Evolutionary conservation across 2,888 invertebrate genomes (phyloP).

Genomic region (Lamellibrachia satsuma): DNA sequence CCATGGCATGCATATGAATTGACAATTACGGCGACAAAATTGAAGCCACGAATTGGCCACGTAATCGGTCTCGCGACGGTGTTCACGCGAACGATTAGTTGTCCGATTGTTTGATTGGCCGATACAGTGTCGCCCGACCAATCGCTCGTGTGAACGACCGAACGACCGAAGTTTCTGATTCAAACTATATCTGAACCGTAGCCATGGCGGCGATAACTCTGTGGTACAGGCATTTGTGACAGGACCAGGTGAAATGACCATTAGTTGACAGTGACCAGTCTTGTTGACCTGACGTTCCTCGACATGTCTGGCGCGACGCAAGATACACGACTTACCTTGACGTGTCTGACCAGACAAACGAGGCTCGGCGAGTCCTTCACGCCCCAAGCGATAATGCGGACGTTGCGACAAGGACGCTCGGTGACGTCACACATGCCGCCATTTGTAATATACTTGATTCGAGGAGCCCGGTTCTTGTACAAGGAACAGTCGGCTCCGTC

Average conservation of each 20-base stretch:
- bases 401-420: conserved; percentile 20
- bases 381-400: conserved; percentile 20
- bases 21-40: no score
- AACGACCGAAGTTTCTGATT: background rate
- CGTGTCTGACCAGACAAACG: background rate
- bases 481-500: conserved; percentile 28
- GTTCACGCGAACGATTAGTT: no score
- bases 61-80: no score
- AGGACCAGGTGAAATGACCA: background rate
- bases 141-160: no score
- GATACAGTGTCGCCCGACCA: no score
- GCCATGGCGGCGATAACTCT: no score
- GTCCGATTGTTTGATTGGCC: no score
- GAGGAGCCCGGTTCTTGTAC: conserved; percentile 14
- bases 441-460: conserved; percentile 14
- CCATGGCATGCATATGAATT: no score
- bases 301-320: background rate
- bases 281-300: background rate
- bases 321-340: background rate
- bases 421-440: conserved; percentile 27
- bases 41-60: no score
- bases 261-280: background rate
- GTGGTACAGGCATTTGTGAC: background rate
- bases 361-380: conserved; percentile 20
- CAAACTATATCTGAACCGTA: background rate